Evolutionary conservation across 2,888 invertebrate species (phyloP), one percentile per base, ranked within the genome.

Genomic region (Apeira syringaria): DNA sequence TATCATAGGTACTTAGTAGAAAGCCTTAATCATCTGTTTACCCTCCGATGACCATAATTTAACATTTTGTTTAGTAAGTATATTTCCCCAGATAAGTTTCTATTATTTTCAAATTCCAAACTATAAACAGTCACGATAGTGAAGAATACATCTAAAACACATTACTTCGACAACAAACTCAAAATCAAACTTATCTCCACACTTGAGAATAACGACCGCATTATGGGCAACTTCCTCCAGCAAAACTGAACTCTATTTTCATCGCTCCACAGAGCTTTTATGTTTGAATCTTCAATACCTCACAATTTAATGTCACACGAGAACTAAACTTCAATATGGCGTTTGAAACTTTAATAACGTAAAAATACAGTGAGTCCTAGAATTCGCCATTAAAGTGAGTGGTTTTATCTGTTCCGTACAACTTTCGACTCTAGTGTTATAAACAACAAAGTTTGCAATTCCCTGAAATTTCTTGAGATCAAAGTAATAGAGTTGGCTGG

Each of bases 301-400:
- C 49, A 41, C 50, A 51, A 40, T 48, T 56, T 48, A 51, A 43
- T 35, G 47, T 51, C 51, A 47, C 47, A 40, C 48, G 50, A 47
- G 53, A 46, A 48, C 49, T 45, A 41, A 54, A 54, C 50, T 57
- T 54, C 50, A 47, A 50, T 46, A 43, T 43, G 45, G 47, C 48
- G 48, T 55, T 59, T 50, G 47, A 56, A 54, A 57, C 47, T 59
- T 57, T 56, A 56, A 56, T 54, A 53, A 53, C 52, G 47, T 53
- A 47, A 51, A 54, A 53, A 49, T 56, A 50, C 51, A 50, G 49
- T 46, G 31, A 47, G 30, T 35, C 38, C 22, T 27, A 53, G 44
- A 48, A 47, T 42, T 46, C 47, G 32, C 35, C 42, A 53, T 46
- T 50, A 51, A 49, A 42, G 40, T 22, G 35, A 38, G 27, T 29